These are phyloP conservation scores for Crypturellus undulatus DNA, from an alignment of 2,113 vertebrate genomes.

Conservation along the genomic window DNA sequence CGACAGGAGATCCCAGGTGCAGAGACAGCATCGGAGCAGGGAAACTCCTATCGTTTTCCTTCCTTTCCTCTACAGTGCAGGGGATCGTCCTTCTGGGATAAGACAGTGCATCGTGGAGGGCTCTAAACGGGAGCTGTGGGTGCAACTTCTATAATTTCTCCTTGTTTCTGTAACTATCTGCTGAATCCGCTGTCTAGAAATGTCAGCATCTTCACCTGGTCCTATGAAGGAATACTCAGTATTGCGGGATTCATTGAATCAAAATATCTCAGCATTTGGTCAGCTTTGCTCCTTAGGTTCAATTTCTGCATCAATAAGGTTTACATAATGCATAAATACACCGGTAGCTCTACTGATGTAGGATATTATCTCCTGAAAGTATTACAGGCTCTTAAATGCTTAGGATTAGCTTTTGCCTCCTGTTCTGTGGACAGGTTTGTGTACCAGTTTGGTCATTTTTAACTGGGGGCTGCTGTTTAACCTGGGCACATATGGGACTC, in stretches of 20 bases:
- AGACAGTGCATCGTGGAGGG: neutral
- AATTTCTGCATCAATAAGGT: neutral
- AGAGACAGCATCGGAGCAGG: neutral
- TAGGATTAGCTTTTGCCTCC: conserved; percentile 12
- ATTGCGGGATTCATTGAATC: neutral
- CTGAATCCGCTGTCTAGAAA: neutral
- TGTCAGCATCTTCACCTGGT: neutral
- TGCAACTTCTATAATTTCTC: neutral
- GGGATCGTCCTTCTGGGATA: neutral
- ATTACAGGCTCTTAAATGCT: conserved; percentile 32
- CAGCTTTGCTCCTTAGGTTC: neutral
- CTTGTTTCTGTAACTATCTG: neutral
- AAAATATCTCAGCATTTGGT: neutral
- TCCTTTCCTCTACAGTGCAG: neutral
- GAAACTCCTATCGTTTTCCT: neutral
- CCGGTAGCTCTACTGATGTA: neutral
- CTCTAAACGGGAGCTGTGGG: neutral
- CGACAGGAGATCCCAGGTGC: conserved; percentile 9
- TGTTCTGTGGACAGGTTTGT: conserved; percentile 1
- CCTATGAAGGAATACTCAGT: neutral
- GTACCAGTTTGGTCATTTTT: neutral
- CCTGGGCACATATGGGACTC: neutral
- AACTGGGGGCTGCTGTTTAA: conserved; percentile 2
- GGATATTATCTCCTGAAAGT: conserved; percentile 34
- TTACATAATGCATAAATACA: conserved; percentile 26